A percentile compares a stretch with the other conserved stretches of the same genome.
phyloP scores from a whole-genome alignment of 2,888 invertebrate species.

The Stenotaenia linearis region DNA sequence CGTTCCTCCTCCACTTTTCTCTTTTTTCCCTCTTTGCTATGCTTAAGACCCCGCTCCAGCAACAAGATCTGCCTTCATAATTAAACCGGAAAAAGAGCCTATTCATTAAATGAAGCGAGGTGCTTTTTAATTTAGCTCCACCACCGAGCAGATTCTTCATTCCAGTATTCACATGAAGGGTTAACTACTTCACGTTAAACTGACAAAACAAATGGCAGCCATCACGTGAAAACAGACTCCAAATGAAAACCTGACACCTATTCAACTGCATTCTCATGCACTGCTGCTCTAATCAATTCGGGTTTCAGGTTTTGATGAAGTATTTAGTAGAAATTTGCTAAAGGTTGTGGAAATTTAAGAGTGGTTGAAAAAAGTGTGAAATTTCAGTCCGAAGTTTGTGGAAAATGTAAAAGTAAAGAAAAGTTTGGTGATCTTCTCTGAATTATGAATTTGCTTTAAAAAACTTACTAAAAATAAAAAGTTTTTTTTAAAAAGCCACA shows the following conservation, averaged over 20 bases:
- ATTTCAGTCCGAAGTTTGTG: too few relatives aligned
- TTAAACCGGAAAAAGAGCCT: not conserved
- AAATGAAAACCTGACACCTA: not conserved
- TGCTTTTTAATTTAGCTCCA: not conserved
- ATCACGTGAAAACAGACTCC: not conserved
- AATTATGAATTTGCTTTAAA: too few relatives aligned
- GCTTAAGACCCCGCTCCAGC: not conserved
- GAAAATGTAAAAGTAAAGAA: too few relatives aligned
- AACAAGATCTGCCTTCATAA: not conserved
- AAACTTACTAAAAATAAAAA: too few relatives aligned
- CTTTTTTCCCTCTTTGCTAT: not conserved
- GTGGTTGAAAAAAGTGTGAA: too few relatives aligned
- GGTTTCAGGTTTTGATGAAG: not conserved
- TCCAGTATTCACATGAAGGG: not conserved
- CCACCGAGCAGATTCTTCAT: not conserved
- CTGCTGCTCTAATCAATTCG: too few relatives aligned
- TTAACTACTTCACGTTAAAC: not conserved
- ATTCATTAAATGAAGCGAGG: not conserved
- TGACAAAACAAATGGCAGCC: not conserved
- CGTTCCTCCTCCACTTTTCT: not conserved
- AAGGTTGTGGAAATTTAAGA: too few relatives aligned
- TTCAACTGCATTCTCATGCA: not conserved
- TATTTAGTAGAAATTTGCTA: too few relatives aligned
- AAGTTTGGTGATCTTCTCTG: too few relatives aligned
- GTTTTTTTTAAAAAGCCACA: too few relatives aligned